Conservation (phyloP, 2,888 invertebrate species). For the Junonia oenone region DNA sequence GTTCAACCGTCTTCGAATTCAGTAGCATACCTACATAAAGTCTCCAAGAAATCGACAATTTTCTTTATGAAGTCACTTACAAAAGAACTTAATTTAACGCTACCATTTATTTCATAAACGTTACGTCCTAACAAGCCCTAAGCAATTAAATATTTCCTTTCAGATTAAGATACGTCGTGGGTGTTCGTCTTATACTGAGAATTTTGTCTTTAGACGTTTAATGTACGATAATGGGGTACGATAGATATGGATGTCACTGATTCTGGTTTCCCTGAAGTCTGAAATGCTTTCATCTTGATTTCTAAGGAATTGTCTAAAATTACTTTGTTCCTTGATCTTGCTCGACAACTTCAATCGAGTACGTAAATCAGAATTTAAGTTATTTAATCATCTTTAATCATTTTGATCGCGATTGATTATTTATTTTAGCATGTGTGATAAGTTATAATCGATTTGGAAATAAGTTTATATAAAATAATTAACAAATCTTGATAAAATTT, state of each 20-base stretch:
- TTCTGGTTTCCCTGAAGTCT: neutral
- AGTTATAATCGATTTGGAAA: too few species aligned
- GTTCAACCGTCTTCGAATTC: neutral
- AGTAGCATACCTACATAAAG: neutral
- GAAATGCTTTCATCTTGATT: neutral
- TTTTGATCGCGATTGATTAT: too few species aligned
- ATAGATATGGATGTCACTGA: neutral
- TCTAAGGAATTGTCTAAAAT: neutral
- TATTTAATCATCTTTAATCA: too few species aligned
- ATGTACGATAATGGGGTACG: conserved; percentile 1
- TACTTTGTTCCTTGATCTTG: neutral
- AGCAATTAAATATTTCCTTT: conserved; percentile 55
- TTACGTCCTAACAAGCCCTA: conserved; percentile 22
- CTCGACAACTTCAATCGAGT: too few species aligned
- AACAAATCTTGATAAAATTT: too few species aligned
- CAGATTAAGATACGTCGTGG: conserved; percentile 52
- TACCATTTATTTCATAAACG: neutral
- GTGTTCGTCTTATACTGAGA: conserved; percentile 10
- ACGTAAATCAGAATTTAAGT: too few species aligned
- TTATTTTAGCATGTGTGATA: too few species aligned
- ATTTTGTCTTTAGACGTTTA: neutral
- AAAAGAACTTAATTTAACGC: neutral
- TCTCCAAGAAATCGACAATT: too few species aligned
- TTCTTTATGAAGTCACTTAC: too few species aligned
- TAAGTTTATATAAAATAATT: too few species aligned